Evolutionary conservation across 35 echinoderm and acorn worm genomes (phyloP).

Genomic region (Ptychodera flava): DNA sequence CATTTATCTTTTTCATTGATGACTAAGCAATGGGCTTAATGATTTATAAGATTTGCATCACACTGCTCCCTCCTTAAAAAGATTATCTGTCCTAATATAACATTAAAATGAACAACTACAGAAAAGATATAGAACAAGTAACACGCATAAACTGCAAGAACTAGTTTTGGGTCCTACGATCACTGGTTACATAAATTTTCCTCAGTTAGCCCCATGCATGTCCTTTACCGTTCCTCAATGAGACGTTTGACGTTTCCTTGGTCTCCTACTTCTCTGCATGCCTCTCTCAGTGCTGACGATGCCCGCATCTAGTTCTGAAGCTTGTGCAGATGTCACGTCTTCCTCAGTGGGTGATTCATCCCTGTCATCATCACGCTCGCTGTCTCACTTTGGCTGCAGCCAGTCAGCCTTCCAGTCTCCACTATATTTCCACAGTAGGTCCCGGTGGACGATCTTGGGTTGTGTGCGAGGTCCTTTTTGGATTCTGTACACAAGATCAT

Average conservation of each 20-base stretch:
- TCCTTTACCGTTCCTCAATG: neutral
- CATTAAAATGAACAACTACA: neutral
- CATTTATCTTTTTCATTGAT: too few species aligned
- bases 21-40: too few species aligned
- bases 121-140: neutral
- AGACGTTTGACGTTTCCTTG: neutral
- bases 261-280: neutral
- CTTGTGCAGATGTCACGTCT: neutral
- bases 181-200: neutral
- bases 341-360: neutral
- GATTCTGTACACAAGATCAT: slow-evolving; percentile 36
- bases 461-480: neutral
- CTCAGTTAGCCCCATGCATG: too few species aligned
- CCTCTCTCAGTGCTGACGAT: neutral
- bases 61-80: neutral
- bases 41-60: neutral
- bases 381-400: neutral
- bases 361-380: neutral
- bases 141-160: neutral
- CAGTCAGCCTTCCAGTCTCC: slow-evolving; percentile 11
- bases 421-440: slow-evolving; percentile 23
- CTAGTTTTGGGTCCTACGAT: neutral
- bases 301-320: neutral
- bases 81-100: neutral
- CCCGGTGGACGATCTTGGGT: slow-evolving; percentile 21